phyloP scores from a whole-genome alignment of 2,113 vertebrate species.

The Uropsilus gracilis region DNA sequence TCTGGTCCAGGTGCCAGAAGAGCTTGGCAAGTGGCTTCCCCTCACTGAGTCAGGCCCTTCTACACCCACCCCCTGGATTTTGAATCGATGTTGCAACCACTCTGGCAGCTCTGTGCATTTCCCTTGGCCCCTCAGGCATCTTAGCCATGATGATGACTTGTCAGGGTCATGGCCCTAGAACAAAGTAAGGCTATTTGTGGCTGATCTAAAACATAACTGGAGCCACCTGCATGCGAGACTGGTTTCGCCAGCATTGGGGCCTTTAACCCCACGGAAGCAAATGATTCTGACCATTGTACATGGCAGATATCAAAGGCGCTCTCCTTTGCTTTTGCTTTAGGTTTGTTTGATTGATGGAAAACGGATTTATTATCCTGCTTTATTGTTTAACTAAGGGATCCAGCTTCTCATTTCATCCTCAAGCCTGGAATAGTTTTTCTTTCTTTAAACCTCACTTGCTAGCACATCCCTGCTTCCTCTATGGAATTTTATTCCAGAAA shows the following conservation, averaged over 20 bases:
- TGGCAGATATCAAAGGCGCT: background rate
- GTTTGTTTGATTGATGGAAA: background rate
- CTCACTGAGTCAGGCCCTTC: background rate
- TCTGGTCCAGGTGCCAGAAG: conserved; percentile 42
- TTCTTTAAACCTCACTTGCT: background rate
- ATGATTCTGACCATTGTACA: background rate
- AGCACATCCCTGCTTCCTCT: background rate
- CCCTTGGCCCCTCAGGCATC: conserved; percentile 56
- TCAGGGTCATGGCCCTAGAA: conserved; percentile 48
- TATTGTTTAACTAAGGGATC: background rate
- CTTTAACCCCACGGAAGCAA: background rate
- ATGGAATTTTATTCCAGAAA: background rate
- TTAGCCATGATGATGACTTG: conserved; percentile 57
- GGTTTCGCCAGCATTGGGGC: background rate
- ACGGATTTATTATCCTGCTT: background rate
- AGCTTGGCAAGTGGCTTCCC: conserved; percentile 31
- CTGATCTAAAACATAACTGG: conserved; percentile 55
- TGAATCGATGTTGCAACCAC: conserved; percentile 41
- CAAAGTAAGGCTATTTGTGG: conserved; percentile 65
- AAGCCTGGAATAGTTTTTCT: background rate
- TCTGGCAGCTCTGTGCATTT: conserved; percentile 21
- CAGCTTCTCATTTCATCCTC: background rate
- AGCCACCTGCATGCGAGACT: conserved; percentile 20
- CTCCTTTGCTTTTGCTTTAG: background rate
- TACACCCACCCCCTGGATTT: background rate